Evolutionary conservation across 1,140 invertebrate species (phyloP).

Genomic region (Mactra quadrangularis): DNA sequence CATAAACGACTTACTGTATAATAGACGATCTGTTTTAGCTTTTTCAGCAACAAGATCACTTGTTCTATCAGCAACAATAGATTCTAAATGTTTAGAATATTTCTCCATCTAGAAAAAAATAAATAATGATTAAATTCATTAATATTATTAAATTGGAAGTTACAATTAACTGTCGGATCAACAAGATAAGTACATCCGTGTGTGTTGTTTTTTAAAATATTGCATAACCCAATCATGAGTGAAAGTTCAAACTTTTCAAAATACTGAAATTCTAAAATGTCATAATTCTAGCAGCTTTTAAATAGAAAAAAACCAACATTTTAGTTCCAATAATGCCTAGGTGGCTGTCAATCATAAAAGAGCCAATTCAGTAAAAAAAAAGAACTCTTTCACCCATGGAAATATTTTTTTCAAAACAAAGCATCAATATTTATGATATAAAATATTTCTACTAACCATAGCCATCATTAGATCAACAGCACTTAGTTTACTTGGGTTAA

Average conservation of each 20-base stretch:
- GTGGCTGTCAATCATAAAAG: no score
- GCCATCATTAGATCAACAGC: conserved; percentile 76
- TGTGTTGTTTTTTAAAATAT: background rate
- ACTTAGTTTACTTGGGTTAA: conserved; percentile 77
- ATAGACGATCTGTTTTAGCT: conserved; percentile 72
- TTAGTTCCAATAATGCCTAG: no score
- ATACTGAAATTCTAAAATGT: no score
- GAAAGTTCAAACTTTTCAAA: no score
- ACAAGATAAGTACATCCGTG: background rate
- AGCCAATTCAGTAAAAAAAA: no score
- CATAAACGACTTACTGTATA: conserved; percentile 74
- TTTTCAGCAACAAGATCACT: conserved; percentile 75
- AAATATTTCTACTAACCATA: conserved; percentile 68
- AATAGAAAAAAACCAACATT: no score
- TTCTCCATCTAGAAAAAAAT: conserved; percentile 67
- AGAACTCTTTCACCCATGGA: no score
- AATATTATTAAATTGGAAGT: background rate
- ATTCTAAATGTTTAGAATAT: conserved; percentile 76
- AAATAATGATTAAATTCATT: background rate
- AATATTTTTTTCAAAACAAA: no score
- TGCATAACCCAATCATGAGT: no score
- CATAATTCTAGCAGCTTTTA: no score
- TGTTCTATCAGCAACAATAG: conserved; percentile 73
- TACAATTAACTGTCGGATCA: background rate
- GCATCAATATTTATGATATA: no score